phyloP scores from a whole-genome alignment of 2,113 vertebrate genomes.

The Brachypodius melanocephalos region DNA sequence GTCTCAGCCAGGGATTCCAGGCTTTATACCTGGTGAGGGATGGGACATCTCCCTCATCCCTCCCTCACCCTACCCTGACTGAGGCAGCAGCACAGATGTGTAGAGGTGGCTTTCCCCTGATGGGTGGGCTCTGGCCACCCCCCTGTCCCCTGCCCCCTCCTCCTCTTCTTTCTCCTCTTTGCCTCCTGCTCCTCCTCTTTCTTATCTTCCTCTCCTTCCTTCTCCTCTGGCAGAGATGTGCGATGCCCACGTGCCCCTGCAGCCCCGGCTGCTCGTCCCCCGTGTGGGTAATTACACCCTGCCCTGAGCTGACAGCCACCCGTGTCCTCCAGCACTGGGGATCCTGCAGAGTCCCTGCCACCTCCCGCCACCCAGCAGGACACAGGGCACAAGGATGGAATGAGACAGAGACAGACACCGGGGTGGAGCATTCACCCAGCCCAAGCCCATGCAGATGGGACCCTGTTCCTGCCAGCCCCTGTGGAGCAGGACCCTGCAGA shows the following conservation, averaged over 20 bases:
- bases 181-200: background rate
- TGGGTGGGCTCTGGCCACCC: background rate
- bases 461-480: background rate
- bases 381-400: background rate
- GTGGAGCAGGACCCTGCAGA: accelerated
- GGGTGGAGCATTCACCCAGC: background rate
- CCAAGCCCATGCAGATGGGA: accelerated
- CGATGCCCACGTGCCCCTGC: accelerated
- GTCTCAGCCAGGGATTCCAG: background rate
- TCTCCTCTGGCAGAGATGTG: background rate
- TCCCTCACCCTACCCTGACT: background rate
- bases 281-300: accelerated
- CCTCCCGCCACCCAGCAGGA: background rate
- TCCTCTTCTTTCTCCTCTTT: background rate
- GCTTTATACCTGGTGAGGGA: background rate
- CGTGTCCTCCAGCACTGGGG: accelerated
- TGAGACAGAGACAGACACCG: background rate
- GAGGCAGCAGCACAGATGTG: background rate
- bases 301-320: background rate
- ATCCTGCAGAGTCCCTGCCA: background rate
- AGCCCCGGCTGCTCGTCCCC: background rate
- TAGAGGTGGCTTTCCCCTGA: background rate
- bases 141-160: background rate
- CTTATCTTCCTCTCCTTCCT: background rate
- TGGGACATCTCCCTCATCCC: background rate